phyloP scores from a whole-genome alignment of 2,113 vertebrate species.

The Cyanoderma ruficeps region DNA sequence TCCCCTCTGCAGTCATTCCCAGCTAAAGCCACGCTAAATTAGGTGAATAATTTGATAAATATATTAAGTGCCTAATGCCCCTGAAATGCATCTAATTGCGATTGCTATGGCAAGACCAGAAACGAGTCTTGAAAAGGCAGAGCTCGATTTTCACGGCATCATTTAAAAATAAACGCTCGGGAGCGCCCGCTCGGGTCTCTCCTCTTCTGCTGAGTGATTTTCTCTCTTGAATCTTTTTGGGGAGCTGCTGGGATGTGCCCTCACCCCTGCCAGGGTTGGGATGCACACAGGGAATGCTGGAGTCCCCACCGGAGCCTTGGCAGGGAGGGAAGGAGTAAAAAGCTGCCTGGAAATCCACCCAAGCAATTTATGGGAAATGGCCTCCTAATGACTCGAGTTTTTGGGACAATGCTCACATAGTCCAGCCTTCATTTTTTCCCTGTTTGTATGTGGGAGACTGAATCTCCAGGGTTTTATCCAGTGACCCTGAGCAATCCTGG shows the following conservation, averaged over 20 bases:
- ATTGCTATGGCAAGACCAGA: slow-evolving; percentile 45
- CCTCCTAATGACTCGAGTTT: neutral
- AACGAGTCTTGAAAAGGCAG: neutral
- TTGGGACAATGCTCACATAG: neutral
- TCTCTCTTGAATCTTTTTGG: neutral
- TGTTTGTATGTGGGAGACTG: neutral
- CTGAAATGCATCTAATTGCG: slow-evolving; percentile 58
- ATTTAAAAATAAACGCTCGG: neutral
- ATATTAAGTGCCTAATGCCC: slow-evolving; percentile 54
- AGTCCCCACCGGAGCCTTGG: neutral
- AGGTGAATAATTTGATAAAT: slow-evolving; percentile 53
- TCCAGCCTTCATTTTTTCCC: neutral
- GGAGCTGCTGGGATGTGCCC: neutral
- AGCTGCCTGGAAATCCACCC: neutral
- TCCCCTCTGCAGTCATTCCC: neutral
- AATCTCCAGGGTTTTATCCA: neutral
- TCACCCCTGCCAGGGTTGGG: rapidly evolving
- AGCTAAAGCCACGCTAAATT: slow-evolving; percentile 30
- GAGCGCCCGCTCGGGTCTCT: neutral
- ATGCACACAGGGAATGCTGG: neutral
- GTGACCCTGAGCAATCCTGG: neutral
- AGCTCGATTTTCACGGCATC: neutral
- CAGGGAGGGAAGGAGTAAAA: neutral
- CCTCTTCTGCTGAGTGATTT: neutral
- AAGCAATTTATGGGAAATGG: neutral